Percentiles rank a stretch among this genome's conserved stretches.
phyloP scores from a whole-genome alignment of 2,888 invertebrate species.

The Melanargia galathea region DNA sequence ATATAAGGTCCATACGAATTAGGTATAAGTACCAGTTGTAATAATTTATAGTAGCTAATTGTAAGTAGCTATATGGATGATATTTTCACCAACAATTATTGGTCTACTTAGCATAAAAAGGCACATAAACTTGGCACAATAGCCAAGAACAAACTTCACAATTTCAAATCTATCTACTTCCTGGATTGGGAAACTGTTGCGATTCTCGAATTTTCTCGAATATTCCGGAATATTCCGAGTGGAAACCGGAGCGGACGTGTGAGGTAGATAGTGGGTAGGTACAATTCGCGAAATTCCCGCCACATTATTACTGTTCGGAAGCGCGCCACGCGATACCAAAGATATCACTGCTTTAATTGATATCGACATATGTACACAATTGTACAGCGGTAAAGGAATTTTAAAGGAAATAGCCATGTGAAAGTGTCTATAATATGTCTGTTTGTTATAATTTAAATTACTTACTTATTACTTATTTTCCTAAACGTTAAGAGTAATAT shows the following conservation, averaged over 20 bases:
- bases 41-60: too few species aligned
- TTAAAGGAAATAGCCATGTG: too few species aligned
- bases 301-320: conserved; percentile 2
- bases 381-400: background rate
- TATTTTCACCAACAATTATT: too few species aligned
- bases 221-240: conserved; percentile 29
- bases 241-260: conserved; percentile 34
- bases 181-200: conserved; percentile 37
- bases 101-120: background rate
- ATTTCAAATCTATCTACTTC: conserved; percentile 41
- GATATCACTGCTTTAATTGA: conserved; percentile 11
- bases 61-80: too few species aligned
- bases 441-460: background rate
- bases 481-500: too few species aligned
- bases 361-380: background rate
- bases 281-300: conserved; percentile 15
- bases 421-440: background rate
- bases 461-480: background rate
- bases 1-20: too few species aligned
- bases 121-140: conserved; percentile 13
- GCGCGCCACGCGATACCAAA: conserved; percentile 1
- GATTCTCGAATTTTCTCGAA: conserved; percentile 27
- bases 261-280: conserved; percentile 19
- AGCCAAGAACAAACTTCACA: conserved; percentile 40
- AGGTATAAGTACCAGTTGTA: too few species aligned